Base-by-base conservation (phyloP, 2,888 invertebrate species). In the Sarcophaga variegata region DNA sequence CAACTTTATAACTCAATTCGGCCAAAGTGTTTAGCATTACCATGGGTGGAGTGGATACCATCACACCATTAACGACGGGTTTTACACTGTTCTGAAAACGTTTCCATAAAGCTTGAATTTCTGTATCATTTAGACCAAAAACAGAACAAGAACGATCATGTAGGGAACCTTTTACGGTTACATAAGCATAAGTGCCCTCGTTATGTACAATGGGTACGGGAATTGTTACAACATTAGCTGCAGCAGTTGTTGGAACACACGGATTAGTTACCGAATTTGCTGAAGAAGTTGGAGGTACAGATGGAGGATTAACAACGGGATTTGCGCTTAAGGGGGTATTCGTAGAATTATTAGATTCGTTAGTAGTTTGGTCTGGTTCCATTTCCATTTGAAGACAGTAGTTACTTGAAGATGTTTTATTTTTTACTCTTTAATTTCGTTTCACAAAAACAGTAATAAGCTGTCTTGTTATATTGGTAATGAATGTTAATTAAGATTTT, bases 161-260 rank as follows among this genome's bases (percentile, higher is more conserved):
- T 83, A 97, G 93, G 5, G 97, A 97, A 60, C 96, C 97, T 93
- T 97, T 97, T 71, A 97, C 95, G 86, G 96, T 97, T 90, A 96
- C 94, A 93, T 97, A 97, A 86, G 95, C 95, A 92, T 94, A 96
- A 89, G 94, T 95, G 89, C 95, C 96, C 90, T 95, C 95, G 72
- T 92, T 91, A 83, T 92, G 90, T 22, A 93, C 90, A 69, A 94
- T 91, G 66, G 94, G 93, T 76, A 94, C 92, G 2, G 93, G 93
- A 92, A 95, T 93, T 71, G 93, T 93, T 70, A 93, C 93, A 88
- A 93, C 92, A 89, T 92, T 93, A 59, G 86, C 66, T 54, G 87
- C 47, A 25, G 81, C 66, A 25, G 87, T 27, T 10, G 80, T 79
- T 70, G 76, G 63, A n/a, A 70, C 64, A 54, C 17, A 54, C 10